Conservation (phyloP, 2,113 vertebrate genomes). For the Pipa parva region DNA sequence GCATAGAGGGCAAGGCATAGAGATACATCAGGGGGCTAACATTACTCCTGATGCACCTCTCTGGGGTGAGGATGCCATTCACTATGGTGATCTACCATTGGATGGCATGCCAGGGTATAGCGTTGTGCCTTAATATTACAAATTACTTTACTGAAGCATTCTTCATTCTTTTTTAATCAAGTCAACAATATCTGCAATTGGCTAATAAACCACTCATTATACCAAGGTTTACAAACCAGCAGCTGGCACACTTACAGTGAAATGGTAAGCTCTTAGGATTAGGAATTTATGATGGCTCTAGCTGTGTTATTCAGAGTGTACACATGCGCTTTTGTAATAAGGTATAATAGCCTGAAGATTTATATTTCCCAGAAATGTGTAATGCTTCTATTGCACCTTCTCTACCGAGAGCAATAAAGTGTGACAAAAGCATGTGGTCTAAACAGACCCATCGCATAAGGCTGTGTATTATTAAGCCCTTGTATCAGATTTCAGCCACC, state of each 20-base stretch:
- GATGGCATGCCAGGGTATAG: too few species aligned
- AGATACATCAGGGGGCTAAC: too few species aligned
- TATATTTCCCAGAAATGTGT: slow-evolving; percentile 21
- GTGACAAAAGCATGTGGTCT: slow-evolving; percentile 35
- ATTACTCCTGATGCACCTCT: too few species aligned
- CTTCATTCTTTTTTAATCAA: not conserved
- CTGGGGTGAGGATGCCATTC: too few species aligned
- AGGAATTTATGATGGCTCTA: not conserved
- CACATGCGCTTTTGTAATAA: slow-evolving; percentile 14
- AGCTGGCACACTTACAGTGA: slow-evolving; percentile 8
- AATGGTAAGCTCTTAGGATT: slow-evolving; percentile 21
- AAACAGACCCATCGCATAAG: slow-evolving; percentile 24
- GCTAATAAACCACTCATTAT: not conserved
- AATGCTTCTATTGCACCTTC: not conserved
- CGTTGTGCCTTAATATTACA: too few species aligned
- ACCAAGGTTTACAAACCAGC: not conserved
- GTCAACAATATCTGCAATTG: not conserved
- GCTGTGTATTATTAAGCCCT: slow-evolving; percentile 30
- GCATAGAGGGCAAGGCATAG: too few species aligned
- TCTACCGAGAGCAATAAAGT: slow-evolving; percentile 24
- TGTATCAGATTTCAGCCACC: slow-evolving; percentile 26
- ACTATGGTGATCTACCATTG: too few species aligned
- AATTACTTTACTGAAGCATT: not conserved
- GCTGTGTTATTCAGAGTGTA: slow-evolving; percentile 8
- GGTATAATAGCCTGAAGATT: slow-evolving; percentile 20